Base-by-base conservation (phyloP, 2,113 vertebrate species). In the Holacanthus passer region DNA sequence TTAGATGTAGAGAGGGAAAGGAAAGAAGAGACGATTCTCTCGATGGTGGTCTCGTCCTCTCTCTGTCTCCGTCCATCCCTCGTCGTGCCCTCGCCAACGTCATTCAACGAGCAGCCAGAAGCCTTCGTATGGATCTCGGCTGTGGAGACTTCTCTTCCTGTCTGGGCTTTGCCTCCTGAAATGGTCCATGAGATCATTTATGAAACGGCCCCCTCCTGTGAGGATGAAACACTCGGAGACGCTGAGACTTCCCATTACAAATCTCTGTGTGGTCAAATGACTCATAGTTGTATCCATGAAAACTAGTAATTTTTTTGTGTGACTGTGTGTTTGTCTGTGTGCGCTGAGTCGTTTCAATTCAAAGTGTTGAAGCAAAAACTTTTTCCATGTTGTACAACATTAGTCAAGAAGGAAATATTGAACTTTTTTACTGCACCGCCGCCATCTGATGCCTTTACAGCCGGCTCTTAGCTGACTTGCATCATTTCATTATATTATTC, bases 221-320 rank as follows among this genome's bases (percentile, higher is more conserved):
- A 43, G 68, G 63, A 69, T 63, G 19, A 59, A 78, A 60, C 60
- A 67, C 20, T 9, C 0, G n/a, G 37, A 37, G n/a, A 73, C 0
- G 0, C 31, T 58, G 47, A 75, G 65, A 48, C 50, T 88, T 82
- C 75, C 65, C 60, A 20, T 20, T 37, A 59, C 66, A 58, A 27
- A 64, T 68, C 24, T 45, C 43, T 47, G 11, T 58, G 70, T 53
- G 74, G 68, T 65, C 52, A 53, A 31, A 60, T 79, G 55, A 82
- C 56, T 78, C 50, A 66, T 22, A 45, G 22, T 16, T 74, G 22
- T 52, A 35, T 35, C 63, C 37, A 32, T n/a, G n/a, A 59, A 14
- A 74, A 43, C 47, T 32, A 29, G 19, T 43, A 59, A 59, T 59
- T 35, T 69, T n/a, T 68, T 29, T 52, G 39, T 41, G 7, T 41